A percentile compares a stretch with the other conserved stretches of the same genome.
Conservation (phyloP, 2,113 vertebrate genomes). For the Leptocoma aspasia region DNA sequence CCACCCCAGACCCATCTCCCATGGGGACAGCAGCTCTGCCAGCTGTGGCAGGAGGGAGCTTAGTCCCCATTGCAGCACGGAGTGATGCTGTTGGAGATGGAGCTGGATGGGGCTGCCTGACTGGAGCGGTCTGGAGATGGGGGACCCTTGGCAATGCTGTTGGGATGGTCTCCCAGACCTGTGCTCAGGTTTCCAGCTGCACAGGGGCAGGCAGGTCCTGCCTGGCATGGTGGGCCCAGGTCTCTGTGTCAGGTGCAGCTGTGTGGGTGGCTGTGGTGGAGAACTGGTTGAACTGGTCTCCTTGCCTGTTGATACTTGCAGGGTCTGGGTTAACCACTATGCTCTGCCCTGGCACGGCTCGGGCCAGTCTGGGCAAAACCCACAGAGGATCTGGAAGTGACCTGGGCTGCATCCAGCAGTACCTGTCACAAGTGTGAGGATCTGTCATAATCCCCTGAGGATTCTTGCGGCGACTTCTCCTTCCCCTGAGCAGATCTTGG, state of each 20-base stretch:
- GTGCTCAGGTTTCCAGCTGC: neutral
- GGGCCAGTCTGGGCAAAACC: neutral
- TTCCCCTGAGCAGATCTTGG: neutral
- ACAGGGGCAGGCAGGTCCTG: neutral
- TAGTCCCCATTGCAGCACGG: accelerated
- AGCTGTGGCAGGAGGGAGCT: neutral
- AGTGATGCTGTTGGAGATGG: accelerated
- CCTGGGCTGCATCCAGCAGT: neutral
- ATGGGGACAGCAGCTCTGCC: neutral
- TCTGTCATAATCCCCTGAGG: neutral
- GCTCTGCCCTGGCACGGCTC: neutral
- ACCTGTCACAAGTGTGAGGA: neutral
- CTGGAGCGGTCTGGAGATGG: accelerated
- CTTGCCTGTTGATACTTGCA: slow-evolving; percentile 48
- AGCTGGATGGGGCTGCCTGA: neutral
- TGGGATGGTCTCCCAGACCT: accelerated
- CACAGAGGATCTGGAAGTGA: neutral
- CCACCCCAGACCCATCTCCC: neutral
- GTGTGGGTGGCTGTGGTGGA: neutral
- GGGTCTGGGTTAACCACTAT: neutral
- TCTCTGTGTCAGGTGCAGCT: neutral
- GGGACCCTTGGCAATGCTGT: too few species aligned
- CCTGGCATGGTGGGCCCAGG: neutral
- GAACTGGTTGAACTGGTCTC: slow-evolving; percentile 41
- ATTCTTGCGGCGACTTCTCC: accelerated